These are phyloP conservation scores for Caenorhabditis sp. DNA, from an alignment of 2,888 invertebrate genomes.

Conservation along the genomic window DNA sequence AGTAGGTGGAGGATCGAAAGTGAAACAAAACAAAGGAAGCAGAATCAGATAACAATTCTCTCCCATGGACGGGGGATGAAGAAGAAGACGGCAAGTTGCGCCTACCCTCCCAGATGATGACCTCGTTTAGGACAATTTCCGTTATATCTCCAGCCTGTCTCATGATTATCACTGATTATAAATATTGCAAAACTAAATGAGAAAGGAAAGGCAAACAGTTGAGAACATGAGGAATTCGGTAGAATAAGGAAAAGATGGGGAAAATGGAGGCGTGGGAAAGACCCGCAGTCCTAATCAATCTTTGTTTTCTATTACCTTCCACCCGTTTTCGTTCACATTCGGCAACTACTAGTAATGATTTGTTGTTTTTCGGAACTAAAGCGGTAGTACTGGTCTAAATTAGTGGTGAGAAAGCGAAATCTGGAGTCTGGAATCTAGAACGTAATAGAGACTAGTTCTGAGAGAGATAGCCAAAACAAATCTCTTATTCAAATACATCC, in stretches of 20 bases:
- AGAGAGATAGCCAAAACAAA: slow-evolving; percentile 50
- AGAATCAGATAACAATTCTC: slow-evolving; percentile 55
- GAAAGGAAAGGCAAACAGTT: background rate
- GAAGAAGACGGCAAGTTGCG: slow-evolving; percentile 36
- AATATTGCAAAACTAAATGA: slow-evolving; percentile 21
- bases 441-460: slow-evolving; percentile 15
- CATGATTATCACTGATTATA: slow-evolving; percentile 40
- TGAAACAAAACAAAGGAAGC: slow-evolving; percentile 60
- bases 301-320: slow-evolving; percentile 17
- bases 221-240: background rate
- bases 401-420: slow-evolving; percentile 45
- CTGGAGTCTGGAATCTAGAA: background rate
- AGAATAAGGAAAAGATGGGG: too few relatives aligned
- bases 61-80: slow-evolving; percentile 19
- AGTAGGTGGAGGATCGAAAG: slow-evolving; percentile 35
- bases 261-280: background rate
- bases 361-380: slow-evolving; percentile 33
- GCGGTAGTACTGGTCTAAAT: slow-evolving; percentile 8
- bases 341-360: slow-evolving; percentile 50
- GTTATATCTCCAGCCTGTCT: slow-evolving; percentile 22
- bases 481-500: slow-evolving; percentile 60
- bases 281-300: slow-evolving; percentile 25
- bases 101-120: slow-evolving; percentile 59
- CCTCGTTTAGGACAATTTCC: slow-evolving; percentile 59
- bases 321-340: background rate